Base-by-base conservation (phyloP, 2,888 invertebrate species). In the Sphinx pinastri region DNA sequence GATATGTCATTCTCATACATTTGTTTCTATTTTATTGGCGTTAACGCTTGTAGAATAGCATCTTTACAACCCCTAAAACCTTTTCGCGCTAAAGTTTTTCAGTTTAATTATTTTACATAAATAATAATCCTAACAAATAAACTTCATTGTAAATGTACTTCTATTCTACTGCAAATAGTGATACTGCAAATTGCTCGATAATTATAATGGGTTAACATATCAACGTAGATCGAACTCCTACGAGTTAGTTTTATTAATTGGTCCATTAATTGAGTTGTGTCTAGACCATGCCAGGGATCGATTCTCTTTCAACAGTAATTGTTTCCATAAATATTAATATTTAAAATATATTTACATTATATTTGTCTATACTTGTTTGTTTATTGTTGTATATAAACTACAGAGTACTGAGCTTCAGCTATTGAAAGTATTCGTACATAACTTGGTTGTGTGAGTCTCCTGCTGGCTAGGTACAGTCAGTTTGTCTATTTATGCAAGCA, bases 151-250 rank as follows among this genome's bases (percentile, higher is more conserved):
- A 7, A 54, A 16, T 54, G 16, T 16, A 19, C 8, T 8, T 16
- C 54, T 7, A 16, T 10, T 3, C 11, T 63, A 19, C 19, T 45
- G 19, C 45, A 47, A 45, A 63, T 63, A 63, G n/a, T 12, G 47
- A 47, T 49, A 47, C 16, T 19, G 47, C 68, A 75, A 81, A 79
- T 79, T 72, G 73, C 79, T 74, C 68, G 70, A 75, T 84, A 85
- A 84, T 84, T 81, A 83, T 76, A 78, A 80, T 79, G 77, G 78
- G 74, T 72, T 79, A 79, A 76, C 76, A 81, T 77, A 77, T 76
- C 75, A 71, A 75, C 19, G 31, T 58, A 47, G 16, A 19, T 63
- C 16, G 12, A 49, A 78, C 79, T 77, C 78, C 76, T 79, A 81
- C 84, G 76, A 79, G 79, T 80, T 82, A 81, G 73, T 72, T 77